A percentile compares a stretch with the other conserved stretches of the same genome.
Conservation (phyloP, 2,113 vertebrate genomes). For the Malaclemys terrapin region DNA sequence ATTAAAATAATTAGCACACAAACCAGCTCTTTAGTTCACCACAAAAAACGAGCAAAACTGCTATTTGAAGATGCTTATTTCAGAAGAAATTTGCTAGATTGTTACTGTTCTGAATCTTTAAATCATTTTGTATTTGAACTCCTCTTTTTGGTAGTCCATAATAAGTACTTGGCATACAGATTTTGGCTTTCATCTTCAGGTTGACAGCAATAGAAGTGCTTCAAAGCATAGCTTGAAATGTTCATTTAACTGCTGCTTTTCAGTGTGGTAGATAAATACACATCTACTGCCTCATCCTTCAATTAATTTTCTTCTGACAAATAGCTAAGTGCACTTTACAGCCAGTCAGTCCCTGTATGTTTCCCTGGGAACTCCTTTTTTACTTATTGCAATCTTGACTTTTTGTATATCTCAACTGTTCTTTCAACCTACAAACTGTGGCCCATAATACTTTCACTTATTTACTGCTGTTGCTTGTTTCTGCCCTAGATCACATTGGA, state of each 20-base stretch:
- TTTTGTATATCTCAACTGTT: constrained; percentile 13
- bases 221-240: background rate
- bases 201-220: background rate
- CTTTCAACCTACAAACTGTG: background rate
- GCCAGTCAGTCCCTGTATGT: background rate
- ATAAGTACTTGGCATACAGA: background rate
- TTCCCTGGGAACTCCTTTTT: background rate
- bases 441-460: background rate
- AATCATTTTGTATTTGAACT: background rate
- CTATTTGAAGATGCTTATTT: background rate
- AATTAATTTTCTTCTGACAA: background rate
- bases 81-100: background rate
- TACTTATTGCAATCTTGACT: constrained; percentile 1
- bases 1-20: background rate
- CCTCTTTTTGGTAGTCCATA: background rate
- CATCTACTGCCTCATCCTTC: background rate
- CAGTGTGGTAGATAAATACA: background rate
- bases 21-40: background rate
- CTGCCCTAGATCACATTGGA: background rate
- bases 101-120: background rate
- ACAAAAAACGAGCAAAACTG: background rate
- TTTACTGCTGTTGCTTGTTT: background rate
- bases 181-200: background rate
- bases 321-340: background rate
- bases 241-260: background rate